phyloP scores from a whole-genome alignment of 2,888 invertebrate species.

The Ephialtes manifestator region DNA sequence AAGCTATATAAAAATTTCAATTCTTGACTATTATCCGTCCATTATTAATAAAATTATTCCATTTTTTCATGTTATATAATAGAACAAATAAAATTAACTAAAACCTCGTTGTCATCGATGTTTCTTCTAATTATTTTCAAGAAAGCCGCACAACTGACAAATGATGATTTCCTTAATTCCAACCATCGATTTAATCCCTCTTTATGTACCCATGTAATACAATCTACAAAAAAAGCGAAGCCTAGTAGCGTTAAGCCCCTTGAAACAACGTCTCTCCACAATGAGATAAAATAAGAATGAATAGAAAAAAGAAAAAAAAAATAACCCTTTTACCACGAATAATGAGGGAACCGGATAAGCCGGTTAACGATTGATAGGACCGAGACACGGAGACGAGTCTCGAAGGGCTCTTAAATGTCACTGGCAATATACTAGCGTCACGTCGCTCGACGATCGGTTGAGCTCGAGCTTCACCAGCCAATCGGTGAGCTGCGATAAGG shows the following conservation, averaged over 20 bases:
- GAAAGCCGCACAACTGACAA: background rate
- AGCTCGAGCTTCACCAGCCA: conserved; percentile 19
- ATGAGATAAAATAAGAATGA: background rate
- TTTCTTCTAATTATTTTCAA: too few species aligned
- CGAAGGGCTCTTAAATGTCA: conserved; percentile 55
- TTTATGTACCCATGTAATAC: background rate
- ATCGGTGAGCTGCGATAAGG: conserved; percentile 51
- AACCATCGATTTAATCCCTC: background rate
- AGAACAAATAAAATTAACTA: too few species aligned
- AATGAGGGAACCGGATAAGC: conserved; percentile 48
- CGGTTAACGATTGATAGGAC: conserved; percentile 56
- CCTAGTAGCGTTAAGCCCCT: conserved; percentile 4
- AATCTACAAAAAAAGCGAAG: conserved; percentile 12
- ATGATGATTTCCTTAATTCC: background rate
- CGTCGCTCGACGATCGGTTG: conserved; percentile 33
- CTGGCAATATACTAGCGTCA: conserved; percentile 46
- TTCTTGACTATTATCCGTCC: too few species aligned
- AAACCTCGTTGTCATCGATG: too few species aligned
- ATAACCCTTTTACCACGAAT: conserved; percentile 29
- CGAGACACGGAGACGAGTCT: conserved; percentile 19
- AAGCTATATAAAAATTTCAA: too few species aligned
- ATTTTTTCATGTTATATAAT: too few species aligned
- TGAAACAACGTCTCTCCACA: background rate
- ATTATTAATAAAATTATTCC: too few species aligned
- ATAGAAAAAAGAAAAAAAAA: conserved; percentile 6